A percentile compares a stretch with the other conserved stretches of the same genome.
Evolutionary conservation across 2,113 vertebrate genomes (phyloP).

Genomic region (Gorsachius goisagi): DNA sequence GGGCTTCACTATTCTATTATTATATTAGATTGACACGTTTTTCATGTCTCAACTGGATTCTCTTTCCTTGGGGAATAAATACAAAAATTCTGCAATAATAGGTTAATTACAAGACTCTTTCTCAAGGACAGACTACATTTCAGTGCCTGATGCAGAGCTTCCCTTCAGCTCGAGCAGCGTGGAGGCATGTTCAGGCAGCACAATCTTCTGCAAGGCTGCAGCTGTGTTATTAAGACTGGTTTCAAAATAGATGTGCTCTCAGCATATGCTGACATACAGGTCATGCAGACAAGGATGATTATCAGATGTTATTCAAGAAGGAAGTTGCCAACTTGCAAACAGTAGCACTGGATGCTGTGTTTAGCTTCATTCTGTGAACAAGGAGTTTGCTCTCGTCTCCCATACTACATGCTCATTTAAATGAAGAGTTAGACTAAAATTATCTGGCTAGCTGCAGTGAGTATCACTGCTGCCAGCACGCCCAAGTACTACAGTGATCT

Average conservation of each 20-base stretch:
- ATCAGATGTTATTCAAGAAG: background rate
- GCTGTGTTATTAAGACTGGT: background rate
- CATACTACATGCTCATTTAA: background rate
- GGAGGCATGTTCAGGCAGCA: background rate
- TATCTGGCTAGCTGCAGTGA: background rate
- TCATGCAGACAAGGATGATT: background rate
- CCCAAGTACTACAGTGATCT: background rate
- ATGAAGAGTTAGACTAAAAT: background rate
- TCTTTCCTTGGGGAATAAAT: background rate
- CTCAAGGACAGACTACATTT: background rate
- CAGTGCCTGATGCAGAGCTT: background rate
- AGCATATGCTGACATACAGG: background rate
- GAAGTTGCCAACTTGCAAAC: background rate
- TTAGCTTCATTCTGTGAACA: background rate
- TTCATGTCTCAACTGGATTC: background rate
- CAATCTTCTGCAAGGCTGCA: background rate
- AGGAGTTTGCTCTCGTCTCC: background rate
- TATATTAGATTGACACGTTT: background rate
- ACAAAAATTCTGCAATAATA: background rate
- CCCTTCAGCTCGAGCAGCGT: background rate
- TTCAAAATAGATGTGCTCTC: slow-evolving; percentile 19
- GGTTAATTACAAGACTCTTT: slow-evolving; percentile 2
- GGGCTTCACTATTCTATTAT: background rate
- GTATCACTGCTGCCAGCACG: background rate
- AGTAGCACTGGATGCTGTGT: background rate